Percentiles rank a stretch among this genome's conserved stretches.
These are phyloP conservation scores for Platorchestia sp. DNA, from an alignment of 1,140 invertebrate species.

Conservation along the genomic window DNA sequence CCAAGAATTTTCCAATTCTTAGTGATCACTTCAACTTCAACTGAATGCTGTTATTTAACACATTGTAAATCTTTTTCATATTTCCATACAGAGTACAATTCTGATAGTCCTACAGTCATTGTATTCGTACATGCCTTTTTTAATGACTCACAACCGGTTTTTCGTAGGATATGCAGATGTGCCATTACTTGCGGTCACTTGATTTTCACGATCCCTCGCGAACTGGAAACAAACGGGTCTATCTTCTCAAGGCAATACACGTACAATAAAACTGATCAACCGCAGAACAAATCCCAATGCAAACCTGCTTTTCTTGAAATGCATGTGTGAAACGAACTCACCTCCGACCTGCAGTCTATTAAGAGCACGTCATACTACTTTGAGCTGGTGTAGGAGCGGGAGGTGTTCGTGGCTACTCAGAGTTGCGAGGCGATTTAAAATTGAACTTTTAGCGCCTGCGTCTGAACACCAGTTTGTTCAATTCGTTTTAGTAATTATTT, in stretches of 20 bases:
- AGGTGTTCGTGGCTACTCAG: not conserved
- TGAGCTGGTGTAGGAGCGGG: not conserved
- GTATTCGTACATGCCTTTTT: not conserved
- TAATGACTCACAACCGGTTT: not conserved
- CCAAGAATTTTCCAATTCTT: not conserved
- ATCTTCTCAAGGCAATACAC: not conserved
- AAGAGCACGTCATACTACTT: not conserved
- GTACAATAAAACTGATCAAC: slow-evolving; percentile 7
- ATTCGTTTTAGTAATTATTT: not conserved
- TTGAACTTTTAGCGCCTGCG: not conserved
- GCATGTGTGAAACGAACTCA: slow-evolving; percentile 9
- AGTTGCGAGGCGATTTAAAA: not conserved
- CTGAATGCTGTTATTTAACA: not conserved
- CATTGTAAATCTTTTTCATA: not conserved
- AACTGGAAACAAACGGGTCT: not conserved
- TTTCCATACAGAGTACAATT: not conserved
- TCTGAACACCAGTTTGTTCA: not conserved
- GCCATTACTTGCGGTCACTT: not conserved
- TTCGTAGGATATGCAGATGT: not conserved
- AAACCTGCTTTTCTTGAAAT: slow-evolving; percentile 31
- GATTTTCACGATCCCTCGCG: not conserved
- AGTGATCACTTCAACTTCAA: not conserved
- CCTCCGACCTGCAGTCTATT: not conserved
- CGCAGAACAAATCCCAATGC: not conserved
- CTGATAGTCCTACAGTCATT: not conserved